These are phyloP conservation scores for Diprion similis DNA, from an alignment of 1,140 invertebrate genomes.

Conservation along the genomic window DNA sequence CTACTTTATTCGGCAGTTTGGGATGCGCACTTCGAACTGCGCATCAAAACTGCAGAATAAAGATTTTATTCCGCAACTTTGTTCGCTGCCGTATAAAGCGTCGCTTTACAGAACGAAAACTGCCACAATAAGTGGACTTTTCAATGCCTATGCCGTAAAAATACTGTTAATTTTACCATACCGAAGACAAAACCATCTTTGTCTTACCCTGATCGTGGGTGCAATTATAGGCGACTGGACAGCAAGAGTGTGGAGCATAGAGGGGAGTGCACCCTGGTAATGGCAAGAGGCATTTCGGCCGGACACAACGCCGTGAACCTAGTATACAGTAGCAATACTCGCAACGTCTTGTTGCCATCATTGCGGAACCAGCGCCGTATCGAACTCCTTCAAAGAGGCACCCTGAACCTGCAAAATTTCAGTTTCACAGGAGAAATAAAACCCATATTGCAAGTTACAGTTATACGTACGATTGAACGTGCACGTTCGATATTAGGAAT, in stretches of 20 bases:
- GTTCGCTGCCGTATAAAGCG: too few species aligned
- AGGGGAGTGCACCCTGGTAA: slow-evolving; percentile 75
- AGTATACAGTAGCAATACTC: slow-evolving; percentile 88
- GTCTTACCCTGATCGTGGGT: slow-evolving; percentile 57
- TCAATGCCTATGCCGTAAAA: too few species aligned
- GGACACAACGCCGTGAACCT: slow-evolving; percentile 78
- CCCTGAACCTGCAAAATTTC: slow-evolving; percentile 58
- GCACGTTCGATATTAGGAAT: slow-evolving; percentile 20
- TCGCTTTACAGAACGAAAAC: too few species aligned
- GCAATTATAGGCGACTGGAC: slow-evolving; percentile 85
- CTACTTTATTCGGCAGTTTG: too few species aligned
- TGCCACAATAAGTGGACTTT: too few species aligned
- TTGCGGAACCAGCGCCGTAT: slow-evolving; percentile 84
- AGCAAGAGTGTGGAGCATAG: slow-evolving; percentile 79
- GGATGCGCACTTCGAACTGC: too few species aligned
- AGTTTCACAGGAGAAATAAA: not conserved
- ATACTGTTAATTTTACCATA: too few species aligned
- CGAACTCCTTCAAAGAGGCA: slow-evolving; percentile 77
- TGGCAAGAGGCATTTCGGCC: slow-evolving; percentile 81
- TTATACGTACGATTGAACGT: slow-evolving; percentile 27
- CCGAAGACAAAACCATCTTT: too few species aligned
- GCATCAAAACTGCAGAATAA: too few species aligned
- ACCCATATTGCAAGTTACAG: too few species aligned
- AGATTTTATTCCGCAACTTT: too few species aligned
- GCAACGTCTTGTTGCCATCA: slow-evolving; percentile 78